Evolutionary conservation across 2,888 invertebrate genomes (phyloP), one percentile per base, ranked within the genome.

Genomic region (Hartigia nigra): DNA sequence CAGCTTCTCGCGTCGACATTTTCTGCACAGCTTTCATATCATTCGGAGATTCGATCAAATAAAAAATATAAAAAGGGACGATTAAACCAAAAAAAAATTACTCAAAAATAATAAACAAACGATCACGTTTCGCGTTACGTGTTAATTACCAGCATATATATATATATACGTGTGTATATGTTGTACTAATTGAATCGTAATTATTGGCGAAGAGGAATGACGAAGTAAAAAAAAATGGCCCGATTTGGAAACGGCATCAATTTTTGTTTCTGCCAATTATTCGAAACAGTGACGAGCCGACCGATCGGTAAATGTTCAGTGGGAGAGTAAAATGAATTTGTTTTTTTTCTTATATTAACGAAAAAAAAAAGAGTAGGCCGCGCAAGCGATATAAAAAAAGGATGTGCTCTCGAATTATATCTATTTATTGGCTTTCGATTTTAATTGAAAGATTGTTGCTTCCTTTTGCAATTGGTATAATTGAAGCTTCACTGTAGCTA

Each of bases 401-500:
- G 9, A 55, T 23, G 23, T 55, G 23, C 23, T 55, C 55, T 55
- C 55, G 23, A 55, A 23, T 55, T 23, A 9, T 55, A 55, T 55
- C 23, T 55, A 55, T 55, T 55, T 23, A 23, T 55, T 55, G 23
- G 55, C 55, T 55, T 55, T 2, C 23, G 55, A 55, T 55, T 55
- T 23, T 23, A 23, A 55, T 23, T 23, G 55, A 55, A 55, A 55
- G 23, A 23, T 23, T 55, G 9, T 55, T 55, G 55, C 55, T 55
- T 55, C 23, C 23, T 55, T 55, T 55, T 55, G 55, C 55, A 55
- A 0, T 23, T 55, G 23, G 23, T 23, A 23, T 82, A 82, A 87
- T 84, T 81, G 80, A 85, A 86, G 86, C 88, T 88, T 88, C 83
- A 87, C 83, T 83, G 87, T 87, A 88, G 84, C 86, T 55, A 83